Evolutionary conservation across 2,113 vertebrate genomes (phyloP).

Genomic region (Globicephala melas): DNA sequence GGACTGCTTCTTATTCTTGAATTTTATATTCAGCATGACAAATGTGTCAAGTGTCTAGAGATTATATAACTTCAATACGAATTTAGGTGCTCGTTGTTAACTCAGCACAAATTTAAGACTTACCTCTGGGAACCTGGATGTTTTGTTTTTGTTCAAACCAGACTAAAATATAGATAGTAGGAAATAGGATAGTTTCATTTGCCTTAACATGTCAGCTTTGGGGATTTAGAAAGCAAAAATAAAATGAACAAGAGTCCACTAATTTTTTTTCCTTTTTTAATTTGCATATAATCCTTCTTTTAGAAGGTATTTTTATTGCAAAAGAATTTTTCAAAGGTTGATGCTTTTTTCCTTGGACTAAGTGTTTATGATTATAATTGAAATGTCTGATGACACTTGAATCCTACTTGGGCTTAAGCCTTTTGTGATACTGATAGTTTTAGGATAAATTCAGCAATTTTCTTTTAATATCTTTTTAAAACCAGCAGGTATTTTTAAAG

Average conservation of each 20-base stretch:
- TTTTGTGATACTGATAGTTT: constrained; percentile 6
- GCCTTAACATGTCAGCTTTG: constrained; percentile 16
- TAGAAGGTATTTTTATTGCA: neutral
- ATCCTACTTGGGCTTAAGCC: neutral
- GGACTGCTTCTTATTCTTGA: neutral
- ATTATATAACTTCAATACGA: neutral
- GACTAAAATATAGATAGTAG: neutral
- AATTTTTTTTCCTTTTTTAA: neutral
- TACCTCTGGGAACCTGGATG: neutral
- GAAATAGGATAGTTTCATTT: neutral
- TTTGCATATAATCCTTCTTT: constrained; percentile 1
- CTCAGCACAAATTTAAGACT: neutral
- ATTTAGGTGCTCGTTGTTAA: neutral
- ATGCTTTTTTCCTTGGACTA: neutral
- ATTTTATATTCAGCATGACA: neutral
- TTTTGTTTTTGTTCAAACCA: constrained; percentile 19
- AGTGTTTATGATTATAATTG: neutral
- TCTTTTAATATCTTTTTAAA: constrained; percentile 16
- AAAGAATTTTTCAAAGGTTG: neutral
- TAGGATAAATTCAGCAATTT: constrained; percentile 19
- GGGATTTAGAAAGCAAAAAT: constrained; percentile 13
- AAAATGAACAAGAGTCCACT: neutral
- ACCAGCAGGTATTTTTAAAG: neutral
- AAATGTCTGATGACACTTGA: neutral
- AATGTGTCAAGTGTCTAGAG: neutral